A percentile compares a stretch with the other conserved stretches of the same genome.
Conservation (phyloP, 2,113 vertebrate species). For the Mastomys coucha region DNA sequence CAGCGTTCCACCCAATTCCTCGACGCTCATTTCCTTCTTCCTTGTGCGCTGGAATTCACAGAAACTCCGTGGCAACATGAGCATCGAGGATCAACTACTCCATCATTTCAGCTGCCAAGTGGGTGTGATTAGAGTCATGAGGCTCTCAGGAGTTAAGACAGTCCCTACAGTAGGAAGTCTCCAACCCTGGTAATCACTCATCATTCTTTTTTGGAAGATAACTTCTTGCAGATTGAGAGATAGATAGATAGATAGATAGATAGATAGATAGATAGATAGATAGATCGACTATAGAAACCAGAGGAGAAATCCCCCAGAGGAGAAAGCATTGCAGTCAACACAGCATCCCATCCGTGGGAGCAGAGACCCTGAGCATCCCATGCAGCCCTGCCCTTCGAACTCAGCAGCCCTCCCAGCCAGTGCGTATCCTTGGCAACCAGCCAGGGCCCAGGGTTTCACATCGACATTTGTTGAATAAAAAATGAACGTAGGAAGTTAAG, state of each 20-base stretch:
- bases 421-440: slow-evolving; percentile 62
- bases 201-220: not conserved
- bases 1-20: not conserved
- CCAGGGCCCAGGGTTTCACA: slow-evolving; percentile 21
- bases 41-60: not conserved
- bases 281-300: not conserved
- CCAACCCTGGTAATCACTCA: not conserved
- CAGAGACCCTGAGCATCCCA: not conserved
- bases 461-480: slow-evolving; percentile 56
- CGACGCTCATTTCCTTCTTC: not conserved
- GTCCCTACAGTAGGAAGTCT: not conserved
- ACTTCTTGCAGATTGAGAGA: not conserved
- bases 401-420: not conserved
- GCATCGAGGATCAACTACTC: not conserved
- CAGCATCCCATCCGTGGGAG: not conserved
- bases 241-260: not conserved
- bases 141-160: not conserved
- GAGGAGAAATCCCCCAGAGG: not conserved
- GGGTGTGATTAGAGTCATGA: not conserved
- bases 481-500: slow-evolving; percentile 49
- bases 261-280: not conserved
- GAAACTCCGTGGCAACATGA: not conserved
- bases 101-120: not conserved
- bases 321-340: not conserved
- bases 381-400: not conserved